phyloP scores from a whole-genome alignment of 1,140 invertebrate species.

The Thalassaphorura encarpata region DNA sequence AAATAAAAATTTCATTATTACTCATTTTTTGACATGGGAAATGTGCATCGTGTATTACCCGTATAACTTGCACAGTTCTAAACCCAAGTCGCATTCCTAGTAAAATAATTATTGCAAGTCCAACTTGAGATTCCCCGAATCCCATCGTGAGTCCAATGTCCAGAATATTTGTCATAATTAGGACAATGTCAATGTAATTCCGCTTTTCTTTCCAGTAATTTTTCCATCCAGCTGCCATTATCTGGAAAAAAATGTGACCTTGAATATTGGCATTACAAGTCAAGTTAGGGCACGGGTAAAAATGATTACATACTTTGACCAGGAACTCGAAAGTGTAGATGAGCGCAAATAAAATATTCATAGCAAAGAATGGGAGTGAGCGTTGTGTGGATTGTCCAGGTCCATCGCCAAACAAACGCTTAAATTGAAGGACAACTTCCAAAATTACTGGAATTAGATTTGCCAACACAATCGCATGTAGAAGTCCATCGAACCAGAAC shows the following conservation, averaged over 20 bases:
- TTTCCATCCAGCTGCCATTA: background rate
- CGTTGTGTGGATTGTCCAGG: background rate
- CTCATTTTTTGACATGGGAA: no score
- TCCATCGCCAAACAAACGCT: no score
- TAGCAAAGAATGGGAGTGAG: background rate
- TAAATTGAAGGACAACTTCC: constrained; percentile 6
- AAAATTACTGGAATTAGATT: constrained; percentile 20
- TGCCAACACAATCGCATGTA: constrained; percentile 17
- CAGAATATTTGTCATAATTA: constrained; percentile 2
- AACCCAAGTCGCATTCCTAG: background rate
- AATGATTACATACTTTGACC: no score
- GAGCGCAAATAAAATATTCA: constrained; percentile 1
- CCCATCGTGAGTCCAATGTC: no score
- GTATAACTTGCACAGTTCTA: constrained; percentile 1
- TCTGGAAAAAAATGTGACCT: constrained; percentile 11
- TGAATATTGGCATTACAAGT: no score
- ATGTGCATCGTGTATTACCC: no score
- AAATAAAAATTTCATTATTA: no score
- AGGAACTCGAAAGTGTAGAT: constrained; percentile 21
- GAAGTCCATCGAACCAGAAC: constrained; percentile 18
- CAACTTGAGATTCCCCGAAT: no score
- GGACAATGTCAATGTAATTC: constrained; percentile 11
- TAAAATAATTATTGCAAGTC: no score
- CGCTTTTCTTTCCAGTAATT: constrained; percentile 7
- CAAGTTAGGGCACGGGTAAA: no score